Base-by-base conservation (phyloP, 2,888 invertebrate genomes). In the Chironomus riparius region DNA sequence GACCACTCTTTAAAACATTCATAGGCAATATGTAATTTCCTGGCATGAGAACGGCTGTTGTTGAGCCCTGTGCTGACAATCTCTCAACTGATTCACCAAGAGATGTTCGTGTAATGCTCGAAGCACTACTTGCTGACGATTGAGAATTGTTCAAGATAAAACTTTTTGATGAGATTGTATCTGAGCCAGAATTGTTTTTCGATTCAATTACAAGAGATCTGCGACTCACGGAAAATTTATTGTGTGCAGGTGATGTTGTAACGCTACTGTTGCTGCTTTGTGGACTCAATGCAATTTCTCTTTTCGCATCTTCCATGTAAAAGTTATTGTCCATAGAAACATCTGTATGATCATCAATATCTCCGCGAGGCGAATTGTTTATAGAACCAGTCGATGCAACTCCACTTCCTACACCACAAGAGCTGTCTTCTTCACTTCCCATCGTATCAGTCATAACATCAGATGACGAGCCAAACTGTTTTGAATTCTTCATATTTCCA, bases 361-460 rank as follows among this genome's bases (percentile, higher is more conserved):
- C 76, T 4, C 77, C 77, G 70, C 86, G 86, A 0, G 83, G 83
- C 2, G 85, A 84, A 74, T 83, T 83, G 68, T 83, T 84, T 74
- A 85, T 85, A 73, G 85, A 79, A 77, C 85, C 85, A 70, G 89
- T 88, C 4, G 76, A 76, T 6, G 76, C 68, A 6, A 68, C 68
- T 47, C 74, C 74, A 65, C 74, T 76, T 48, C 69, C 68, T 13
- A 89, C 87, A 0, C 91, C 91, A 79, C 91, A 91, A 12, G 91
- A 91, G 79, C 91, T 91, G 80, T 92, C 92, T 68, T 75, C 65
- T 82, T 91, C 91, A 77, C 91, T 92, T 2, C 91, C 91, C 85
- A 91, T 88, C 0, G 91, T 91, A 48, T 88, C 74, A n/a, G 84
- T 15, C 89, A 87, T 5, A 88, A 86, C 80, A 48, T 92, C 92